These are phyloP conservation scores for Furcifer pardalis DNA, from an alignment of 2,797 vertebrate genomes.

Conservation along the genomic window DNA sequence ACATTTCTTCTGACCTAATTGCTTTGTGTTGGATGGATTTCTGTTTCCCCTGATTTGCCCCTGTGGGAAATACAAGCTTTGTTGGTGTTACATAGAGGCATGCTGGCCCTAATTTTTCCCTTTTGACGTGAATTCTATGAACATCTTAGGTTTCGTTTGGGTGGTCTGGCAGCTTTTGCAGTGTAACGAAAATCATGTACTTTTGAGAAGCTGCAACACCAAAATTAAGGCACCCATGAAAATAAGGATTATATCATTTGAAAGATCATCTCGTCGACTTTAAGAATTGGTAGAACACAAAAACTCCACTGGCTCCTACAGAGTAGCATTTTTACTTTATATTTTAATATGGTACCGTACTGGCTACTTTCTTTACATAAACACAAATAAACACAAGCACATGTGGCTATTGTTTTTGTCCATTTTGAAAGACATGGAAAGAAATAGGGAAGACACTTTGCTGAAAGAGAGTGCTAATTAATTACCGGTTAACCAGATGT, in stretches of 20 bases:
- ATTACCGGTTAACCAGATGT: conserved; percentile 23
- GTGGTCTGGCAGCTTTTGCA: no score
- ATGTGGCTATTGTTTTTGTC: neutral
- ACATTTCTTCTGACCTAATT: neutral
- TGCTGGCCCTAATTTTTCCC: no score
- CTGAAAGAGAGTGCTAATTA: conserved; percentile 15
- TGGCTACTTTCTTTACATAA: neutral
- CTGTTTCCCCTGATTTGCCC: neutral
- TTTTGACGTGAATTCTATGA: no score
- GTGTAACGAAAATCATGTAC: no score
- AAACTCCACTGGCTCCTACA: no score
- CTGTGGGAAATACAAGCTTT: neutral
- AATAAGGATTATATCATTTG: no score
- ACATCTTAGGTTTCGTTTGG: no score
- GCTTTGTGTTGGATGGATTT: neutral
- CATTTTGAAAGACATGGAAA: conserved; percentile 7
- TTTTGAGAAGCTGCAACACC: no score
- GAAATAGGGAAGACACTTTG: neutral
- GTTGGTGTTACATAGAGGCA: neutral
- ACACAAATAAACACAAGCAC: neutral
- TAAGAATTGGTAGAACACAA: no score
- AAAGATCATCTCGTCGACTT: no score
- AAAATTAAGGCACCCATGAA: no score
- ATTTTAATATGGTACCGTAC: neutral
- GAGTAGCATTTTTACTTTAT: neutral